phyloP scores from a whole-genome alignment of 2,113 vertebrate genomes.

The Aramus guarauna region DNA sequence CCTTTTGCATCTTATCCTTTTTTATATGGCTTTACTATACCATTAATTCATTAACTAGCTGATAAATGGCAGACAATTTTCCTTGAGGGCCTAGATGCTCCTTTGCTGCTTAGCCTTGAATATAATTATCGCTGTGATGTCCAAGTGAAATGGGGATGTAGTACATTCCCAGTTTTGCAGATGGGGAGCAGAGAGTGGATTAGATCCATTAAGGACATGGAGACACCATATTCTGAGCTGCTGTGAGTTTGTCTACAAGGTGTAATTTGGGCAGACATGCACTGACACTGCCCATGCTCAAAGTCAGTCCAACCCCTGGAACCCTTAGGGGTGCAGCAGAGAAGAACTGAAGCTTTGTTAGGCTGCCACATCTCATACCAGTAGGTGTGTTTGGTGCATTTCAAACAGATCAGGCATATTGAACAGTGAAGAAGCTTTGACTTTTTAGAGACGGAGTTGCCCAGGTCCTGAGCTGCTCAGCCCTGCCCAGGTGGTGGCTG shows the following conservation, averaged over 20 bases:
- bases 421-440: neutral
- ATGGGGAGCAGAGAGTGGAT: neutral
- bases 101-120: neutral
- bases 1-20: neutral
- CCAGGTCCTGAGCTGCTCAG: neutral
- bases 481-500: neutral
- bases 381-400: neutral
- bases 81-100: neutral
- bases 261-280: neutral
- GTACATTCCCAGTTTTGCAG: neutral
- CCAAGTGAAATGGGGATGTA: neutral
- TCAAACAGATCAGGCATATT: neutral
- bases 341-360: neutral
- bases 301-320: neutral
- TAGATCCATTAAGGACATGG: neutral
- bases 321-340: neutral
- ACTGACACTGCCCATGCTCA: neutral
- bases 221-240: neutral
- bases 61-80: neutral
- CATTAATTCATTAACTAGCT: neutral
- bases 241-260: neutral
- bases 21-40: neutral
- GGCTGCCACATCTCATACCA: neutral
- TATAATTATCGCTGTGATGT: neutral
- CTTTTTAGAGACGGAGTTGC: neutral